Base-by-base conservation (phyloP, 1,140 invertebrate species). In the Musca domestica region DNA sequence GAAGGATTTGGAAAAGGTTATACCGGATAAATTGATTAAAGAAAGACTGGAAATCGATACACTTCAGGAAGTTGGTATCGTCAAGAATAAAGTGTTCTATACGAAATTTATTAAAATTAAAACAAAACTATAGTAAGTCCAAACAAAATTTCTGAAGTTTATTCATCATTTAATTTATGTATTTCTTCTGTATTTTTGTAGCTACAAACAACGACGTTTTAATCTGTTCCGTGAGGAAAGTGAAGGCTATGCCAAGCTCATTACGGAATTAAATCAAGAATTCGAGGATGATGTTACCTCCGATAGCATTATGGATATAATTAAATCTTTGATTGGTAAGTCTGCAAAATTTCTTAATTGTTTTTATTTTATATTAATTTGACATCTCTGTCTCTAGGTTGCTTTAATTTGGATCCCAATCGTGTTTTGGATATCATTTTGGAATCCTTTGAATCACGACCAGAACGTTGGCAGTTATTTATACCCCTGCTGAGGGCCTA, bases 191-290 rank as follows among this genome's bases (percentile, higher is more conserved):
- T n/a, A n/a, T n/a, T 69, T 73, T 89, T 90, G 71, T 83, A 98
- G 96, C 83, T 99, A 99, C 82, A 99, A 99, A 82, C 98, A 99
- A 82, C 90, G 96, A 72, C 99, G 99, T 77, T 99, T 98, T 82
- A 99, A 99, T 86, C 86, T 99, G 68, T 94, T 98, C 77, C 87
- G 97, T 63, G 98, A 99, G 86, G 98, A 99, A 84, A 97, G 92
- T 85, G 98, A 99, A 88, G 98, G 98, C 4, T 99, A 97, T 85
- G 92, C 96, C 4, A 99, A 99, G 84, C 85, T 99, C 6, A 91
- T 99, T 46, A 91, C 94, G n/a, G 97, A 99, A 85, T 85, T 99
- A 67, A 96, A 93, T 87, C 94, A 95, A 82, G 90, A 95, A 77
- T 87, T 92, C 72, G 87, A 87, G 48, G 89, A 89, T 78, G 86